phyloP scores from a whole-genome alignment of 2,113 vertebrate genomes.

The Pycnonotus jocosus region DNA sequence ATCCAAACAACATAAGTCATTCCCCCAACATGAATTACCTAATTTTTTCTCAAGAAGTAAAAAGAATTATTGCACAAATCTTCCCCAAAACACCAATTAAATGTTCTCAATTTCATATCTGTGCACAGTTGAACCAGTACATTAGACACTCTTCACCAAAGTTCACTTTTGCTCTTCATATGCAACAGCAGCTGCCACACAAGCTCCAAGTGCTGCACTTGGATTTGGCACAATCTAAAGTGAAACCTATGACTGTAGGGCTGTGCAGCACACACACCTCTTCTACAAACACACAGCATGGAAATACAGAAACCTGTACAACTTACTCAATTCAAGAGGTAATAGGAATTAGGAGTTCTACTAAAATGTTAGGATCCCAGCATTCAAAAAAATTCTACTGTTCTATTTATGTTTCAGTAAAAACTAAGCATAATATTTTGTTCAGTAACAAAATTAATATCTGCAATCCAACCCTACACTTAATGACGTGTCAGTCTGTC shows the following conservation, averaged over 20 bases:
- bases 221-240: background rate
- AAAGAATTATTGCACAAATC: background rate
- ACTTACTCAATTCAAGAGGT: background rate
- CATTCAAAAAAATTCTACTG: background rate
- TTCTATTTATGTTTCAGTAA: background rate
- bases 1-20: background rate
- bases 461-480: background rate
- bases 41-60: background rate
- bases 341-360: background rate
- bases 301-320: background rate
- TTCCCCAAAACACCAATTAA: background rate
- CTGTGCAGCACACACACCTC: background rate
- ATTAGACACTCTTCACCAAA: background rate
- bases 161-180: background rate
- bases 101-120: background rate
- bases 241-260: background rate
- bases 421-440: background rate
- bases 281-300: background rate
- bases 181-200: background rate
- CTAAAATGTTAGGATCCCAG: background rate
- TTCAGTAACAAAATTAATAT: background rate
- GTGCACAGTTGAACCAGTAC: background rate
- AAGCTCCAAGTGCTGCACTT: background rate
- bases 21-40: background rate
- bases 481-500: background rate